Percentiles rank a stretch among this genome's conserved stretches.
phyloP scores from a whole-genome alignment of 1,140 invertebrate genomes.

The Drosophila nasuta region DNA sequence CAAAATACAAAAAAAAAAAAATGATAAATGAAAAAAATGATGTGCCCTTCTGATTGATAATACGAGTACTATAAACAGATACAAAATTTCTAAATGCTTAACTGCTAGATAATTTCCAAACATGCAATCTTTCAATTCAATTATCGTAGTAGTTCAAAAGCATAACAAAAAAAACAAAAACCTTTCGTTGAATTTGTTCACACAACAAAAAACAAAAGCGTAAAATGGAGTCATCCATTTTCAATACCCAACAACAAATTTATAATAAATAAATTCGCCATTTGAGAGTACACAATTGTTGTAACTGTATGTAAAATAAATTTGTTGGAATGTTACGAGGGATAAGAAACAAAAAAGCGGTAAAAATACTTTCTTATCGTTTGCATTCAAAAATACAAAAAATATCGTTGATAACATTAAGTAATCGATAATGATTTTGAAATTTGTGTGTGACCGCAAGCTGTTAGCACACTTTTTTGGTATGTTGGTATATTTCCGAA shows the following conservation, averaged over 20 bases:
- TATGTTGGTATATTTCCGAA: too few species aligned
- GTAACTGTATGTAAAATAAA: too few species aligned
- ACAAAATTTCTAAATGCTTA: slow-evolving; percentile 34
- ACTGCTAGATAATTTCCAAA: slow-evolving; percentile 28
- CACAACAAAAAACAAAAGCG: slow-evolving; percentile 1
- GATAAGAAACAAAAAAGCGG: too few species aligned
- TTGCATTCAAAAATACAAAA: too few species aligned
- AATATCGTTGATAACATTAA: too few species aligned
- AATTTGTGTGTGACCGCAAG: too few species aligned
- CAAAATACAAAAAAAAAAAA: slow-evolving; percentile 8
- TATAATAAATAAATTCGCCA: slow-evolving; percentile 41
- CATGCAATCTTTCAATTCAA: slow-evolving; percentile 42
- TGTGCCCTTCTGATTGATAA: slow-evolving; percentile 48
- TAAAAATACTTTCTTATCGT: too few species aligned
- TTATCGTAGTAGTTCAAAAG: slow-evolving; percentile 40
- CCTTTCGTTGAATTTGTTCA: slow-evolving; percentile 44
- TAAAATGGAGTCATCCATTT: slow-evolving; percentile 26
- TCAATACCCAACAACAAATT: slow-evolving; percentile 28
- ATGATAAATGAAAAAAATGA: slow-evolving; percentile 28
- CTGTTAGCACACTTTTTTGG: too few species aligned
- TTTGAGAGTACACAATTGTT: slow-evolving; percentile 33
- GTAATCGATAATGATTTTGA: too few species aligned
- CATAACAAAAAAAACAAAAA: slow-evolving; percentile 21
- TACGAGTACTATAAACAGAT: slow-evolving; percentile 17
- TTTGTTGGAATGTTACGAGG: too few species aligned